A percentile compares a stretch with the other conserved stretches of the same genome.
Conservation (phyloP, 2,797 vertebrate genomes). For the Mormyrus proboscirostris region DNA sequence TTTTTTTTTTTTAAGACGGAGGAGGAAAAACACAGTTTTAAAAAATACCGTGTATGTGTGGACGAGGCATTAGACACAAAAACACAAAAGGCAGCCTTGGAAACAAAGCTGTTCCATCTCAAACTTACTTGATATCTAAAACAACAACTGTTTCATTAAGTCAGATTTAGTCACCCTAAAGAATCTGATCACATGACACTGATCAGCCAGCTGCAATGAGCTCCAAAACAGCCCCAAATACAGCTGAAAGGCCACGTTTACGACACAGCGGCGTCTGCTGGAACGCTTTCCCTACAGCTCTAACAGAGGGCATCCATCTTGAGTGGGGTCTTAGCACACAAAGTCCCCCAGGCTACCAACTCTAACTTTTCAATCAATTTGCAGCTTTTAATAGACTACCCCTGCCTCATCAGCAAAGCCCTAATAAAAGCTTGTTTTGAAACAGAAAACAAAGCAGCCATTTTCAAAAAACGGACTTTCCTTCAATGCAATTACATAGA, state of each 20-base stretch:
- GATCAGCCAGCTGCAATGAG: neutral
- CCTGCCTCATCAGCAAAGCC: neutral
- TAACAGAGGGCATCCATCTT: neutral
- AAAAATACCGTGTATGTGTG: too few relatives aligned
- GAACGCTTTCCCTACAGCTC: neutral
- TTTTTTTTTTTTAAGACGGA: too few relatives aligned
- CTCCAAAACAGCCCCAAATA: neutral
- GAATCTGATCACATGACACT: neutral
- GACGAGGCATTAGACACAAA: neutral
- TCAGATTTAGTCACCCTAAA: neutral
- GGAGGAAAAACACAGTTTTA: too few relatives aligned
- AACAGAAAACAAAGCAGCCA: neutral
- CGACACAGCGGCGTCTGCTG: neutral
- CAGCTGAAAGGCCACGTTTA: neutral
- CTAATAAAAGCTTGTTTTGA: neutral
- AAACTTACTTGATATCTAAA: neutral
- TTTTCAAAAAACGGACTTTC: conserved; percentile 10
- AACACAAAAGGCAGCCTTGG: neutral
- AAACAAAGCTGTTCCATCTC: neutral
- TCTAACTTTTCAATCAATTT: neutral
- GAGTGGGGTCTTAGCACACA: neutral
- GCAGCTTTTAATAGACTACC: neutral
- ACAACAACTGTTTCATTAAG: neutral
- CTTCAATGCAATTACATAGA: conserved; percentile 5
- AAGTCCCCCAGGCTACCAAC: neutral